These are phyloP conservation scores for Bubo blakistoni DNA, from an alignment of 2,113 vertebrate species.

Conservation along the genomic window DNA sequence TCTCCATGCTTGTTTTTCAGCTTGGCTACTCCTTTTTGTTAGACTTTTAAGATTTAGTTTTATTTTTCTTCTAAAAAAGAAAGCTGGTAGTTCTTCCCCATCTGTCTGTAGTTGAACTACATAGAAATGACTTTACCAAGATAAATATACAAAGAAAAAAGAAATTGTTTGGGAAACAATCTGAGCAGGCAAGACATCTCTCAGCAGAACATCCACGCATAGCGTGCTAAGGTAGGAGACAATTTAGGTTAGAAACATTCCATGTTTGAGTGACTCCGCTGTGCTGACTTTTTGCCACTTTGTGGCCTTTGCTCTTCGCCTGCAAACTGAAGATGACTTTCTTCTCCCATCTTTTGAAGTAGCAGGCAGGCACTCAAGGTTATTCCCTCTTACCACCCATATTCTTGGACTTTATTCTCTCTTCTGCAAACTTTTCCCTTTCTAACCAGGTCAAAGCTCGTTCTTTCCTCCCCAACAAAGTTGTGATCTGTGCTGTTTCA, in stretches of 20 bases:
- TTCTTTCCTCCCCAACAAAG: neutral
- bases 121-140: neutral
- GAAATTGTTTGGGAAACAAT: neutral
- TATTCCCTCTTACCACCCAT: neutral
- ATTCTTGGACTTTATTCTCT: neutral
- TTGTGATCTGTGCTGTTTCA: neutral
- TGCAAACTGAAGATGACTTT: neutral
- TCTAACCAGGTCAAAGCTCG: neutral
- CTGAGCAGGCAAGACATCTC: neutral
- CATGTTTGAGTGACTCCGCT: neutral
- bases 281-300: neutral
- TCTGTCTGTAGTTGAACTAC: neutral
- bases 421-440: neutral
- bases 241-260: neutral
- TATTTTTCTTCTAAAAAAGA: too few relatives aligned
- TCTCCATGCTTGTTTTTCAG: neutral
- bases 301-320: neutral
- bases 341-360: neutral
- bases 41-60: neutral
- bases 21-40: neutral
- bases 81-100: neutral
- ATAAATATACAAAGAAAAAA: neutral
- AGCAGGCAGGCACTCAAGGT: neutral
- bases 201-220: neutral
- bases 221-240: neutral